phyloP scores from a whole-genome alignment of 2,797 vertebrate genomes.

The Hypotaenidia philippensis region DNA sequence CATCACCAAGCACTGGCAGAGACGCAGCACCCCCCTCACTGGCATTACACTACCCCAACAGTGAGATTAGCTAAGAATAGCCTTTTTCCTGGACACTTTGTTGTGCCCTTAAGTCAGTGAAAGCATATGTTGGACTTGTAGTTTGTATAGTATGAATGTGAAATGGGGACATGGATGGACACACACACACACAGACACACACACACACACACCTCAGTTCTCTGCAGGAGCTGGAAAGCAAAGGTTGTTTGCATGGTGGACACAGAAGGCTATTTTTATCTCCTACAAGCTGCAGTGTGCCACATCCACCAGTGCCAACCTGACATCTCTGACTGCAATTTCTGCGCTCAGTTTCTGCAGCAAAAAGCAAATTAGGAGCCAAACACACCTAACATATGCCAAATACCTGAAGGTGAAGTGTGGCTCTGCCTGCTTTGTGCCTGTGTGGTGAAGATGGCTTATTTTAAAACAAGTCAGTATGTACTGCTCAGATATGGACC shows the following conservation, averaged over 20 bases:
- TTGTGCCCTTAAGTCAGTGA: too few species aligned
- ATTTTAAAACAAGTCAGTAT: background rate
- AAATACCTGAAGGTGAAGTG: background rate
- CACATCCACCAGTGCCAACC: background rate
- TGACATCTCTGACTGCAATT: background rate
- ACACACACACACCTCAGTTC: background rate
- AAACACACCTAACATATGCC: background rate
- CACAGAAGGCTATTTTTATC: background rate
- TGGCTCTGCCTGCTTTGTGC: background rate
- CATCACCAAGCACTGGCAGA: too few species aligned
- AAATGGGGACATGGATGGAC: background rate
- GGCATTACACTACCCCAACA: too few species aligned
- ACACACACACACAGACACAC: accelerated
- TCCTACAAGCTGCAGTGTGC: background rate
- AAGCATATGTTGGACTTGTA: background rate
- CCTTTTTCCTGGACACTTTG: too few species aligned
- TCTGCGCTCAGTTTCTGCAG: background rate
- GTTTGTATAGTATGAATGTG: background rate
- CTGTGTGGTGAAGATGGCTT: background rate
- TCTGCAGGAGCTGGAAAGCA: background rate
- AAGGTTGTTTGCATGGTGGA: background rate
- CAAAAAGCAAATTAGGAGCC: background rate
- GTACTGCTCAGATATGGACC: background rate
- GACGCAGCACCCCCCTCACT: too few species aligned
- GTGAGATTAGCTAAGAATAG: too few species aligned